Evolutionary conservation across 2,888 invertebrate species (phyloP), one percentile per base, ranked within the genome.

Genomic region (Cryptosula pallasiana): DNA sequence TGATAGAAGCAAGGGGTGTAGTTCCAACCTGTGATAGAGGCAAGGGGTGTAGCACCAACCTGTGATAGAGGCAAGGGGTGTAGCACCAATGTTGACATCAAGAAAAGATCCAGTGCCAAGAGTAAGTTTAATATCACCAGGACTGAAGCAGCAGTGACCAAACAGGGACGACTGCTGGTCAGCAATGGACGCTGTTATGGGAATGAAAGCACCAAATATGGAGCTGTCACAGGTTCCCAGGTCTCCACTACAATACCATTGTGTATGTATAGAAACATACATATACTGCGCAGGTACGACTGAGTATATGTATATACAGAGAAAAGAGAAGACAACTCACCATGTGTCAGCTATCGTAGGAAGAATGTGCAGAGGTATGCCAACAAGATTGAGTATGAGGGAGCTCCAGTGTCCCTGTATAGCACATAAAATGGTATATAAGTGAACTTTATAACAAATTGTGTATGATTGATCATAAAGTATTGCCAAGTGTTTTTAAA

Each of bases 121-220:
- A 82, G 97, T 96, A 83, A 92, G 93, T 86, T 98, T 98, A 0
- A 94, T 93, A 81, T 93, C 91, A 0, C 95, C 96, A 0, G 90
- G 90, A 71, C 90, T 89, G 72, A 95, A 88, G 81, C 96, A 96
- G 85, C 92, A 91, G 83, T 96, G 95, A 0, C 96, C 96, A 1
- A 97, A 90, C 69, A 95, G 86, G 0, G 95, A 93, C 0, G 94
- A 90, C 83, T 95, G 96, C 83, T 99, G 98, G 85, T 99, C 98
- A 25, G 96, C 96, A 81, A 95, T 93, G 81, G 91, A 89, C 81
- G 91, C 90, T 63, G 87, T 87, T 75, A 96, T 94, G 16, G 91
- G 92, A 79, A 96, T 90, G 55, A 90, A 85, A 16, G 87, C 86
- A 0, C 94, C 95, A 86, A 95, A 91, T 74, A 93, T 86, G 0